Conservation (phyloP, 2,797 vertebrate species). For the Tragelaphus oryx region DNA sequence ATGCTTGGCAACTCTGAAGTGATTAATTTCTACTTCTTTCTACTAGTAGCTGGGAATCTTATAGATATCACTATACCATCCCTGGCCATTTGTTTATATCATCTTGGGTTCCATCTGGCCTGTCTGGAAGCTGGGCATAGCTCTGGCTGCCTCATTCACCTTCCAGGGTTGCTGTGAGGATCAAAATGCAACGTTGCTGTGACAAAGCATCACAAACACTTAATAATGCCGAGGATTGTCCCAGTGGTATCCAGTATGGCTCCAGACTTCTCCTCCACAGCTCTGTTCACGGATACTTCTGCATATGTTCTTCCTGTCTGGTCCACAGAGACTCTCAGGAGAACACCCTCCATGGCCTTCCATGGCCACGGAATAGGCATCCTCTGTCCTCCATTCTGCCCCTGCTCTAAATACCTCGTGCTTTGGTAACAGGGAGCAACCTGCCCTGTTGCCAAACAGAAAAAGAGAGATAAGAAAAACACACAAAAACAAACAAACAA, state of each 20-base stretch:
- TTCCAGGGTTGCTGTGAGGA: not conserved
- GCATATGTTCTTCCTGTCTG: accelerated
- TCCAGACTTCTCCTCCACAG: not conserved
- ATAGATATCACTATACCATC: not conserved
- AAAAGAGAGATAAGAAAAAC: not conserved
- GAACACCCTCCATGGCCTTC: accelerated
- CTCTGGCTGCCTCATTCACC: not conserved
- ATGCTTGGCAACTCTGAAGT: not conserved
- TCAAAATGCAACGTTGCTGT: not conserved
- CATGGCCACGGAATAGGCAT: not conserved
- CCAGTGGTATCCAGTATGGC: not conserved
- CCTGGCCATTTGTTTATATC: not conserved
- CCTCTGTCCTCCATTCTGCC: not conserved
- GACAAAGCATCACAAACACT: not conserved
- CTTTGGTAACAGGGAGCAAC: not conserved
- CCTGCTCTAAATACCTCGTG: not conserved
- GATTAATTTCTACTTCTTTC: not conserved
- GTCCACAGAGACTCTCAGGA: not conserved
- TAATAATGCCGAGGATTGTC: not conserved
- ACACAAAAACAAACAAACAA: accelerated
- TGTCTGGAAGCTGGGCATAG: not conserved
- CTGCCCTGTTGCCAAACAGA: not conserved
- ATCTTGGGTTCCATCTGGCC: not conserved
- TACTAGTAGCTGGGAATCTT: not conserved
- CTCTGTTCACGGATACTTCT: accelerated